Conservation (phyloP, 2,797 vertebrate species). For the Apogon hyalosoma region DNA sequence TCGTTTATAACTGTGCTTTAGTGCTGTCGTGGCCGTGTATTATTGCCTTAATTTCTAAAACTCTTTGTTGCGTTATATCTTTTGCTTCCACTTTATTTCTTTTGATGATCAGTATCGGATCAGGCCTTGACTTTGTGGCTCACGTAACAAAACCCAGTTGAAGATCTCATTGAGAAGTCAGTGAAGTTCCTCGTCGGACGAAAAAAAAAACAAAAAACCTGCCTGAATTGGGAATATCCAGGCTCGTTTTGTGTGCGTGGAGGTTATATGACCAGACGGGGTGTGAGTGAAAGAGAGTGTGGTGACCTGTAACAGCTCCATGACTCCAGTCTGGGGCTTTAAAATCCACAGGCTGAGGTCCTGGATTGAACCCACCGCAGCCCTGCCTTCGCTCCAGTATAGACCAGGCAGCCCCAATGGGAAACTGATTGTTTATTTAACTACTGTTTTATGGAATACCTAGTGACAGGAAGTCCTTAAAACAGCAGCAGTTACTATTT, state of each 20-base stretch:
- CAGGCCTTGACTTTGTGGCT: constrained; percentile 2
- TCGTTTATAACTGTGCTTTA: too few species aligned
- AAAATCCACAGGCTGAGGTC: constrained; percentile 70
- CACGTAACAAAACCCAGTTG: constrained; percentile 34
- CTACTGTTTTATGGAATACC: constrained; percentile 84
- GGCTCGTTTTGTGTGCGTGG: constrained; percentile 35
- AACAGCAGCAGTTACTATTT: constrained; percentile 88
- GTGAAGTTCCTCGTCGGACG: constrained; percentile 31
- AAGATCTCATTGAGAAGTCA: constrained; percentile 44
- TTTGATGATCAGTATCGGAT: constrained; percentile 13
- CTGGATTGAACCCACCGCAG: constrained; percentile 69
- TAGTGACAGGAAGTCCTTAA: constrained; percentile 86
- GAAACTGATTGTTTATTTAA: constrained; percentile 85
- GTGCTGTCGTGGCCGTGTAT: too few species aligned
- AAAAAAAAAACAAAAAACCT: constrained; percentile 42
- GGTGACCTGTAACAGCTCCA: constrained; percentile 80
- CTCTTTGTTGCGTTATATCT: too few species aligned
- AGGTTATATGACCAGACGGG: constrained; percentile 70
- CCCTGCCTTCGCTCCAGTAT: constrained; percentile 49
- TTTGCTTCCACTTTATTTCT: constrained; percentile 4
- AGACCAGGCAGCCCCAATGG: constrained; percentile 69
- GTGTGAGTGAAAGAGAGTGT: constrained; percentile 76
- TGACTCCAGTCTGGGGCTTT: constrained; percentile 74
- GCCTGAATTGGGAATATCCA: constrained; percentile 52
- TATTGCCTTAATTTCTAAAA: too few species aligned